Percentiles rank a stretch among this genome's conserved stretches.
phyloP scores from a whole-genome alignment of 2,113 vertebrate genomes.

The rabbit (Oryctolagus cuniculus) region DNA sequence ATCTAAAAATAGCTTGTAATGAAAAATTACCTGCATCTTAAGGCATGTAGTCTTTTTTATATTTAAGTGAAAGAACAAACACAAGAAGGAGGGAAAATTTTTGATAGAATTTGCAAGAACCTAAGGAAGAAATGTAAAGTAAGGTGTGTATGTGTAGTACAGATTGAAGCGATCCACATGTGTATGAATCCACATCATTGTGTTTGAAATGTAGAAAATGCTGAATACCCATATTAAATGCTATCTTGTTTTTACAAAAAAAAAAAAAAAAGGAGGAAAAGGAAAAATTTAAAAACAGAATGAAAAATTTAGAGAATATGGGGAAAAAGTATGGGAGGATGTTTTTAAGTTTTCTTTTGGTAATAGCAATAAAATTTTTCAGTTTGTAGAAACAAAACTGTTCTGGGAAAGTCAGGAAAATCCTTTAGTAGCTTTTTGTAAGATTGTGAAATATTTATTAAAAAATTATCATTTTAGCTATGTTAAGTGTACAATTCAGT shows the following conservation, averaged over 20 bases:
- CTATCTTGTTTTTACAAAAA: constrained; percentile 59
- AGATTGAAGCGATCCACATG: neutral
- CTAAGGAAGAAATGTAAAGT: constrained; percentile 16
- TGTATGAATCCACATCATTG: neutral
- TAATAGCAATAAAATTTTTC: constrained; percentile 25
- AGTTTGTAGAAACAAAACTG: neutral
- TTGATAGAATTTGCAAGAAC: constrained; percentile 21
- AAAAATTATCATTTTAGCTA: neutral
- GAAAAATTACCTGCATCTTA: constrained; percentile 31
- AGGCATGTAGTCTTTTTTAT: constrained; percentile 44
- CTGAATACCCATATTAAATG: constrained; percentile 37
- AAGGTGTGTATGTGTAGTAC: neutral
- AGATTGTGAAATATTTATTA: neutral
- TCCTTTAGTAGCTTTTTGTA: constrained; percentile 29
- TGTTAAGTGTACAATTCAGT: neutral
- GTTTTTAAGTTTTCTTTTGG: neutral
- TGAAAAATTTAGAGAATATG: neutral
- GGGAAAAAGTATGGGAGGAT: neutral
- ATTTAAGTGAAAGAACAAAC: constrained; percentile 61
- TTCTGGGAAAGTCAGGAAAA: constrained; percentile 49
- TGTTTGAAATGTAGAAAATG: constrained; percentile 49
- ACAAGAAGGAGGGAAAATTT: neutral
- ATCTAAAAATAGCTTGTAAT: constrained; percentile 57
- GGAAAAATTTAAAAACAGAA: constrained; percentile 3
- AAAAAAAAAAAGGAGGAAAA: neutral